Evolutionary conservation across 2,888 invertebrate genomes (phyloP), one percentile per base, ranked within the genome.

Genomic region (Hirtodrosophila confusa): DNA sequence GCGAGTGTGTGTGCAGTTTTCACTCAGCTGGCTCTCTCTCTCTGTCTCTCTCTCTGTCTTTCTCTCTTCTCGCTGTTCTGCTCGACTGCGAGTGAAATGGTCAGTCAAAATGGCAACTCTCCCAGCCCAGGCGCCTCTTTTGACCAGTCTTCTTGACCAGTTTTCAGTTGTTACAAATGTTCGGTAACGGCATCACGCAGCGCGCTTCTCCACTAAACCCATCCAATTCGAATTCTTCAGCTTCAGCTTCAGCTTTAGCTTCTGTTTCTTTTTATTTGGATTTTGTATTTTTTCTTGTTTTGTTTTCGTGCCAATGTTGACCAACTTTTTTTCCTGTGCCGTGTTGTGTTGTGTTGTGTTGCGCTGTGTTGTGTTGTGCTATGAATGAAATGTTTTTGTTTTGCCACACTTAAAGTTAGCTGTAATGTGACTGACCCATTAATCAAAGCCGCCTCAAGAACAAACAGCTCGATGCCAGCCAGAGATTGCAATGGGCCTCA

Each of bases 151-250:
- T 31, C 31, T 31, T 69, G 74, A 56, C 70, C 75, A 65, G 80
- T 78, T 70, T 80, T 65, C 58, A 83, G 75, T 89, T 83, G 85
- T 75, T 74, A 82, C 79, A 79, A 85, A 78, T 85, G 78, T 82
- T 84, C 84, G 79, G 84, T 86, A 85, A 83, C 80, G 84, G 75
- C 74, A 84, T 69, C 82, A 85, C 85, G 87, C 80, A 73, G 75
- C 53, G 68, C 78, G 68, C 58, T 50, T 69, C 64, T 29, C 69
- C 45, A 45, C 43, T 39, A 44, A 49, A 7, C 7, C 39, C 50
- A 51, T 50, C 48, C 37, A 61, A 66, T 45, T 64, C 57, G 41
- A 75, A 75, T 69, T 66, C 71, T 60, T 48, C 44, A 29, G 57
- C 44, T 50, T 36, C 39, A 23, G 31, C 23, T 55, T 45, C 17